phyloP scores from a whole-genome alignment of 2,888 invertebrate species.

The Oscheius sp. region DNA sequence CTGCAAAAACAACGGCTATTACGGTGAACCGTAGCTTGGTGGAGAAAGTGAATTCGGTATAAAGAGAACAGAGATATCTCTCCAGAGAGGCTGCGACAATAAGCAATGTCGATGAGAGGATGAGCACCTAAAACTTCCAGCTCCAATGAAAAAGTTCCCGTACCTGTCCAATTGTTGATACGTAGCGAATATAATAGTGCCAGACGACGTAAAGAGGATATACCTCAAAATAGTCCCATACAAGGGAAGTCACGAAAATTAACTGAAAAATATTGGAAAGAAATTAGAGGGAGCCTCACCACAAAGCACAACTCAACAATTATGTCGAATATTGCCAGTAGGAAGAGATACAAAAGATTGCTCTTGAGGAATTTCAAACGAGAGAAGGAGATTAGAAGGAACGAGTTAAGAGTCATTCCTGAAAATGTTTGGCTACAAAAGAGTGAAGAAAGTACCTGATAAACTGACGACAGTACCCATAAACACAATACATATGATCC shows the following conservation, averaged over 20 bases:
- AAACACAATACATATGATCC: conserved; percentile 49
- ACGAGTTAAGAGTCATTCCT: conserved; percentile 53
- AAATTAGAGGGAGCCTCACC: conserved; percentile 40
- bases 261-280: conserved; percentile 43
- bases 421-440: not conserved
- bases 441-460: conserved; percentile 6
- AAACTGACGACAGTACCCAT: conserved; percentile 45
- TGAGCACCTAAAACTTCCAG: conserved; percentile 39
- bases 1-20: conserved; percentile 40
- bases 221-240: conserved; percentile 56
- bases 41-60: conserved; percentile 45
- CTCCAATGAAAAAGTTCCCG: not conserved
- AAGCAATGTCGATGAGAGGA: conserved; percentile 24
- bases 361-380: conserved; percentile 44
- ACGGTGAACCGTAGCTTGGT: conserved; percentile 37
- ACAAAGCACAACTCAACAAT: conserved; percentile 60
- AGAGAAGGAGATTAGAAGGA: conserved; percentile 53
- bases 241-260: conserved; percentile 53
- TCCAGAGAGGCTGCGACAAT: conserved; percentile 67
- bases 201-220: conserved; percentile 54
- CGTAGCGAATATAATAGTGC: conserved; percentile 57
- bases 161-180: conserved; percentile 55
- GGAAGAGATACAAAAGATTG: conserved; percentile 55
- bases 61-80: conserved; percentile 56
- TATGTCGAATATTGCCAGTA: conserved; percentile 58